Percentiles rank a stretch among this genome's conserved stretches.
These are phyloP conservation scores for Micrasema longulum DNA, from an alignment of 1,140 invertebrate species.

Conservation along the genomic window DNA sequence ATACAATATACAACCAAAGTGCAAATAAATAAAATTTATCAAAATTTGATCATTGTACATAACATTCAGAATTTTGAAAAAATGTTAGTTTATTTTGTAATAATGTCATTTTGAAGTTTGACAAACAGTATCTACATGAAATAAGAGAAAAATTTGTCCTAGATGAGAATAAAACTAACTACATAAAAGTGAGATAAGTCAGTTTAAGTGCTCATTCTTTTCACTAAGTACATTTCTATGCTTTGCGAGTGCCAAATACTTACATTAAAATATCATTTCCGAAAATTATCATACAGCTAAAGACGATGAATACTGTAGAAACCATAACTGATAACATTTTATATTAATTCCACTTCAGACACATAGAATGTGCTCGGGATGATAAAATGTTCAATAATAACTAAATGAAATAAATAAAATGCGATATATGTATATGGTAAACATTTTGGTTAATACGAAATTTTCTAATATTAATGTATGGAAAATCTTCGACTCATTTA, in stretches of 20 bases:
- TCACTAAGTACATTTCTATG: neutral
- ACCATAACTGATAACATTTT: neutral
- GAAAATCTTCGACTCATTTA: neutral
- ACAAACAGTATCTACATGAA: neutral
- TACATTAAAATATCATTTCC: conserved; percentile 11
- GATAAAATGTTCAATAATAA: conserved; percentile 20
- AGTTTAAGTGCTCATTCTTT: too few species aligned
- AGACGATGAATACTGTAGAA: conserved; percentile 21
- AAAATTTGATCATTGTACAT: conserved; percentile 11
- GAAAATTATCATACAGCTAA: conserved; percentile 9
- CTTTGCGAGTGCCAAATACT: neutral
- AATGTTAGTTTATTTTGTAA: conserved; percentile 5
- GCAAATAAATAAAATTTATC: conserved; percentile 24
- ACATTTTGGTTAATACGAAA: neutral
- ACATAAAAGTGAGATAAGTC: neutral
- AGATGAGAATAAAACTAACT: neutral
- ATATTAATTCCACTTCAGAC: too few species aligned
- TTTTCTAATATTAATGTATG: neutral
- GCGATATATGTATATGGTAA: conserved; percentile 8
- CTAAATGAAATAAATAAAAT: conserved; percentile 37
- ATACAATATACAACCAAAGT: conserved; percentile 17
- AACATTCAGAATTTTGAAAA: neutral
- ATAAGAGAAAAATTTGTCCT: neutral
- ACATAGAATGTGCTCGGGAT: neutral
- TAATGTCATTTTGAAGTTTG: neutral